Evolutionary conservation across 1,140 invertebrate genomes (phyloP).

Genomic region (Papilio machaon): DNA sequence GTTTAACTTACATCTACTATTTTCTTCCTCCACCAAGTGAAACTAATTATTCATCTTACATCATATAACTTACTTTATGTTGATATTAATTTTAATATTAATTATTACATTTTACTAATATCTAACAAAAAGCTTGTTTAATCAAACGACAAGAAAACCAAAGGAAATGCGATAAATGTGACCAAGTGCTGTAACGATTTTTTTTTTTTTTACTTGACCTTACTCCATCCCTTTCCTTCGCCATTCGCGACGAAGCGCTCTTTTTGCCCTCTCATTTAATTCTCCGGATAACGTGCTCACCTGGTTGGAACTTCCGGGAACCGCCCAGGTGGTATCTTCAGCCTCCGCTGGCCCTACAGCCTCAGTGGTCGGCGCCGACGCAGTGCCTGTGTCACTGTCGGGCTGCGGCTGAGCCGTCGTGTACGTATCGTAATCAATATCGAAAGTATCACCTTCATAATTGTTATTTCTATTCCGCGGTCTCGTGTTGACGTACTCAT

Average conservation of each 20-base stretch:
- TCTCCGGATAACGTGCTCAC: neutral
- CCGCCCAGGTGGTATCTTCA: too few relatives aligned
- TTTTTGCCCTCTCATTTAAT: neutral
- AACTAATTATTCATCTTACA: neutral
- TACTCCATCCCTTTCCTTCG: neutral
- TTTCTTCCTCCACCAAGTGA: conserved; percentile 2
- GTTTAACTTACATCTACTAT: neutral
- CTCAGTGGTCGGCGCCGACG: neutral
- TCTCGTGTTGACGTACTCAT: too few relatives aligned
- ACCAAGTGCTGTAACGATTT: too few relatives aligned
- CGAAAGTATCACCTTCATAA: neutral
- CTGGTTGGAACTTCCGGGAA: too few relatives aligned
- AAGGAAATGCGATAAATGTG: too few relatives aligned
- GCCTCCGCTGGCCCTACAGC: too few relatives aligned
- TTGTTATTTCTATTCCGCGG: neutral
- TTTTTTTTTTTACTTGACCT: too few relatives aligned
- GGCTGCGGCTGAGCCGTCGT: neutral
- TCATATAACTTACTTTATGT: too few relatives aligned
- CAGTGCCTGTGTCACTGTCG: neutral
- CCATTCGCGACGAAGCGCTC: neutral
- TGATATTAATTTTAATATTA: too few relatives aligned
- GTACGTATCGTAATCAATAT: neutral
- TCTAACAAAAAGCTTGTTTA: too few relatives aligned
- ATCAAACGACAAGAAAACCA: too few relatives aligned
- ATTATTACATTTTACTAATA: too few relatives aligned